Evolutionary conservation across 1,140 invertebrate genomes (phyloP).

Genomic region (Calliphora vicina): DNA sequence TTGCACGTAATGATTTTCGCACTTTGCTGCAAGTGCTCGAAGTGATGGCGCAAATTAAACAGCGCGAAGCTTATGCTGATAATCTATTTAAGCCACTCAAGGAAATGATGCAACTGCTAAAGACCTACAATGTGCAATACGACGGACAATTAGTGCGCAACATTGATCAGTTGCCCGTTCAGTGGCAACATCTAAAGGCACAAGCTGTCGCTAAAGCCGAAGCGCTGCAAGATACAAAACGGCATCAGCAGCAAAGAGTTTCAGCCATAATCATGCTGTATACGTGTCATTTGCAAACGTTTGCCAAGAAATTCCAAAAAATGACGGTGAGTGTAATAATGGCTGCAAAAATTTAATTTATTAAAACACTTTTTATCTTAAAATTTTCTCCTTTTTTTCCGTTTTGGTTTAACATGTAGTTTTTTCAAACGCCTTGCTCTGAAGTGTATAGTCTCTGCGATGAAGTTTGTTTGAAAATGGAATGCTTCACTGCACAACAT

Average conservation of each 20-base stretch:
- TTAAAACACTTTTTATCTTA: neutral
- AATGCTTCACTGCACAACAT: constrained; percentile 71
- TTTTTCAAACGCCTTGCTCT: constrained; percentile 70
- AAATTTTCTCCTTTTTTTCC: too few species aligned
- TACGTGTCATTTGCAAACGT: constrained; percentile 76
- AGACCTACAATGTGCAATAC: constrained; percentile 79
- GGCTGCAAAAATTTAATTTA: neutral
- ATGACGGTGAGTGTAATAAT: constrained; percentile 62
- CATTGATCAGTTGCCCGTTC: constrained; percentile 81
- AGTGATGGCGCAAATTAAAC: constrained; percentile 70
- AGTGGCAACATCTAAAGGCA: constrained; percentile 91
- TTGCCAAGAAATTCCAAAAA: constrained; percentile 71
- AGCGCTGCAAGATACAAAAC: constrained; percentile 78
- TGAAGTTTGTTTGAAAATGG: constrained; percentile 69
- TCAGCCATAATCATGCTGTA: constrained; percentile 78
- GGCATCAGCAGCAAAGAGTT: constrained; percentile 72
- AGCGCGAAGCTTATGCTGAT: constrained; percentile 69
- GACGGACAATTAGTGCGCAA: constrained; percentile 60
- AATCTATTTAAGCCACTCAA: constrained; percentile 85
- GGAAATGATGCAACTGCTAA: constrained; percentile 78
- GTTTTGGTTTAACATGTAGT: constrained; percentile 63
- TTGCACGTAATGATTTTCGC: constrained; percentile 71
- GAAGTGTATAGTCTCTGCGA: constrained; percentile 76
- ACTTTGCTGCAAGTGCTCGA: constrained; percentile 65
- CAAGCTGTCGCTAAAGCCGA: constrained; percentile 81